Percentiles rank a stretch among this genome's conserved stretches.
phyloP scores from a whole-genome alignment of 2,797 vertebrate genomes.

The Mus spretus region DNA sequence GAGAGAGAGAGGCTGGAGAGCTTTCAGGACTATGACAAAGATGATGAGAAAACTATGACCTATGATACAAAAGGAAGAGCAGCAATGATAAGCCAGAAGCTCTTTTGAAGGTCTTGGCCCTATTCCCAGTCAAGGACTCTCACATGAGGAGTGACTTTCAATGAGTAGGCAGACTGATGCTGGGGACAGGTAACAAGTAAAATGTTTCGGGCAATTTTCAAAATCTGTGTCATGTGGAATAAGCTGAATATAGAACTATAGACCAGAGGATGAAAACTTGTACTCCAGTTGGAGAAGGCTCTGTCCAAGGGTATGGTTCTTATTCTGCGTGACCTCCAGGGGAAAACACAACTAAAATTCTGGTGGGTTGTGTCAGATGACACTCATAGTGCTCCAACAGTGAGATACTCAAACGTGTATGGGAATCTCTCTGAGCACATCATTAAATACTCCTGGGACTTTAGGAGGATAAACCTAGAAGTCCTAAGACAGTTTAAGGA shows the following conservation, averaged over 20 bases:
- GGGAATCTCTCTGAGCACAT: background rate
- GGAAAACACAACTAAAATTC: background rate
- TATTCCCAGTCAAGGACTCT: conserved; percentile 4
- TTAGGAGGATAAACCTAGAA: background rate
- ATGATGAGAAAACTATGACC: conserved; percentile 4
- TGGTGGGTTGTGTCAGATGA: background rate
- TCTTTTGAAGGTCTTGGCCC: background rate
- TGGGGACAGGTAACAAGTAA: background rate
- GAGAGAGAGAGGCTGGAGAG: background rate
- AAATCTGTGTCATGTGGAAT: background rate
- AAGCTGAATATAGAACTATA: background rate
- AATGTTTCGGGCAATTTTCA: background rate
- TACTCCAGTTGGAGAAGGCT: background rate
- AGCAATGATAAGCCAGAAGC: background rate
- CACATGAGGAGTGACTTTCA: background rate
- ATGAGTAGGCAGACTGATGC: background rate
- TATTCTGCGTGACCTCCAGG: background rate
- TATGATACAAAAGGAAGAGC: conserved; percentile 18
- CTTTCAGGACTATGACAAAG: background rate
- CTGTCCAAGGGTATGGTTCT: background rate
- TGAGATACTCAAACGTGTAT: background rate
- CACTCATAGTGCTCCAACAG: background rate
- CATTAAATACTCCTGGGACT: background rate
- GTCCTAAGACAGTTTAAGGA: background rate
- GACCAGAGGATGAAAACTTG: background rate